These are phyloP conservation scores for Microdon myrmicae DNA, from an alignment of 2,888 invertebrate genomes.

Conservation along the genomic window DNA sequence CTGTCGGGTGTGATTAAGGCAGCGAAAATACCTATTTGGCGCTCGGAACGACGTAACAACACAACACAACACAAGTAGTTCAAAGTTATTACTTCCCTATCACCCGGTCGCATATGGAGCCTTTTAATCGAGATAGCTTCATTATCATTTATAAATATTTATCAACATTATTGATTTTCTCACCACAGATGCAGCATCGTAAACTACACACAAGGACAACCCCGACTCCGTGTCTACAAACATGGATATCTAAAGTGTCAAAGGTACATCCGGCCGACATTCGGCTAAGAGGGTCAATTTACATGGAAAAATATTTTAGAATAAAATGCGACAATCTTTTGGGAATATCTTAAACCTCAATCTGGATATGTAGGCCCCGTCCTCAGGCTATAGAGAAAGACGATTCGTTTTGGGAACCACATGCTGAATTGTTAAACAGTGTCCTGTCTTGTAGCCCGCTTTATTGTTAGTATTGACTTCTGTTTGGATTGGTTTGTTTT, in stretches of 20 bases:
- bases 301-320: conserved; percentile 48
- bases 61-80: conserved; percentile 22
- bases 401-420: conserved; percentile 26
- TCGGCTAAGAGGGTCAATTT: conserved; percentile 31
- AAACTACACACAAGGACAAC: conserved; percentile 2
- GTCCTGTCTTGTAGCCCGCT: conserved; percentile 36
- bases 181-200: conserved; percentile 29
- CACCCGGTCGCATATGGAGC: conserved; percentile 45
- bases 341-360: too few relatives aligned
- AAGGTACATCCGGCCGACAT: conserved; percentile 9
- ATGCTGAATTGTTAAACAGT: conserved; percentile 42
- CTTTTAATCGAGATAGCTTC: conserved; percentile 43
- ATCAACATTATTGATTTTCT: conserved; percentile 51
- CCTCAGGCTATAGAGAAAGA: too few relatives aligned
- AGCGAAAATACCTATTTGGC: conserved; percentile 17
- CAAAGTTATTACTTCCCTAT: conserved; percentile 44
- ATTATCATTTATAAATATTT: conserved; percentile 53
- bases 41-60: too few relatives aligned
- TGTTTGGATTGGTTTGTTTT: too few relatives aligned
- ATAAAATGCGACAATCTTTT: conserved; percentile 48
- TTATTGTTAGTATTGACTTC: too few relatives aligned
- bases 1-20: conserved; percentile 6
- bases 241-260: conserved; percentile 23
- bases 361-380: too few relatives aligned
- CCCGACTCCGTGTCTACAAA: conserved; percentile 20